These are phyloP conservation scores for Oreortyx pictus DNA, from an alignment of 2,797 vertebrate genomes.

Conservation along the genomic window DNA sequence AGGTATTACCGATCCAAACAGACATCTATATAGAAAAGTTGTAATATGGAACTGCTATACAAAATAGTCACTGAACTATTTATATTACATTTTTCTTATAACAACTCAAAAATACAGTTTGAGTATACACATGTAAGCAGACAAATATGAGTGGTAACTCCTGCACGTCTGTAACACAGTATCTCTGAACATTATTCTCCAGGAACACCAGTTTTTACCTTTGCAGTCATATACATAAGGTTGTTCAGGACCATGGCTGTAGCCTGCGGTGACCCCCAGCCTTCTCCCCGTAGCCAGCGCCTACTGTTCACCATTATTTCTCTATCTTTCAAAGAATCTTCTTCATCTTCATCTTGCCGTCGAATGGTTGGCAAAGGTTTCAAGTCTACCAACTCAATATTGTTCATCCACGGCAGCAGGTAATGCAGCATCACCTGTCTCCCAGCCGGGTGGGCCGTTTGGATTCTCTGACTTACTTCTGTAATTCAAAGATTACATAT, in stretches of 20 bases:
- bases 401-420: conserved; percentile 99
- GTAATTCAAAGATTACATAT: neutral
- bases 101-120: neutral
- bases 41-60: neutral
- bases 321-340: conserved; percentile 84
- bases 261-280: conserved; percentile 97
- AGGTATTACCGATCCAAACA: neutral
- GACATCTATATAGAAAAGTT: neutral
- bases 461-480: conserved; percentile 99
- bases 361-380: conserved; percentile 86
- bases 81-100: neutral
- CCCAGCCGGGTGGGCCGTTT: conserved; percentile 94
- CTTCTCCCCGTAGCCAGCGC: conserved; percentile 95
- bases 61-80: neutral
- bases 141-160: neutral
- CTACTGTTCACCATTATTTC: conserved; percentile 96
- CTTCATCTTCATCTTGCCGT: conserved; percentile 89
- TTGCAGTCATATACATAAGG: conserved; percentile 99
- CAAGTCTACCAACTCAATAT: conserved; percentile 94
- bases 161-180: neutral
- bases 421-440: conserved; percentile 99
- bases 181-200: neutral
- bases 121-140: neutral
- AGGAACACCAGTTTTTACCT: conserved; percentile 81
- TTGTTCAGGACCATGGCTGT: conserved; percentile 99